A percentile compares a stretch with the other conserved stretches of the same genome.
These are phyloP conservation scores for Pyrochroa serraticornis DNA, from an alignment of 2,888 invertebrate species.

Conservation along the genomic window DNA sequence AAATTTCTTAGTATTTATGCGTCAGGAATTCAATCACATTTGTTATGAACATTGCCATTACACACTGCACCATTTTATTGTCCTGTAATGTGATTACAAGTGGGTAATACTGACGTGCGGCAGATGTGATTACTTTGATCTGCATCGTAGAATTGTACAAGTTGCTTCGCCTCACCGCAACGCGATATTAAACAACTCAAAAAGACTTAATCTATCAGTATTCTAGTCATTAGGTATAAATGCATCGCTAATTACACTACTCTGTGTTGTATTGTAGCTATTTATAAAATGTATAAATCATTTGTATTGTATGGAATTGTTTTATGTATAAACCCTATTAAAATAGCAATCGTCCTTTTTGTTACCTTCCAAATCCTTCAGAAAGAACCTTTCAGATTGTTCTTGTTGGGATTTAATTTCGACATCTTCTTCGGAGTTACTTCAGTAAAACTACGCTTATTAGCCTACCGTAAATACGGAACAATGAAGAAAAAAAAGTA, in stretches of 20 bases:
- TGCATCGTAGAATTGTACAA: constrained; percentile 31
- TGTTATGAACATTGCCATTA: constrained; percentile 29
- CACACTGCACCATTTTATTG: constrained; percentile 18
- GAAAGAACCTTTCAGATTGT: too few species aligned
- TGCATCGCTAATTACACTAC: constrained; percentile 42
- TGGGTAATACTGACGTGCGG: constrained; percentile 29
- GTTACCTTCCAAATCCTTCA: not conserved
- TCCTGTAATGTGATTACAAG: constrained; percentile 14
- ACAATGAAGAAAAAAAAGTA: too few species aligned
- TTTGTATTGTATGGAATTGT: constrained; percentile 49
- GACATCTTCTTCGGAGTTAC: too few species aligned
- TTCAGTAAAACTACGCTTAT: too few species aligned
- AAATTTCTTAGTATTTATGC: constrained; percentile 35
- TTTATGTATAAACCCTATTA: constrained; percentile 43
- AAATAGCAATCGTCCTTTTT: not conserved
- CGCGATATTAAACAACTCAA: constrained; percentile 40
- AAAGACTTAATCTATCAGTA: constrained; percentile 54
- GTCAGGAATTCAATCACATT: constrained; percentile 38
- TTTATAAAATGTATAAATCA: constrained; percentile 43
- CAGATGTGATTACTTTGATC: constrained; percentile 38
- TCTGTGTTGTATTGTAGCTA: constrained; percentile 39
- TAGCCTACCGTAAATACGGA: too few species aligned
- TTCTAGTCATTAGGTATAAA: constrained; percentile 53
- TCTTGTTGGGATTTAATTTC: too few species aligned
- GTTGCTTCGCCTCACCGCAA: constrained; percentile 37